phyloP scores from a whole-genome alignment of 1,140 invertebrate genomes.

The Daktulosphaira vitifoliae region DNA sequence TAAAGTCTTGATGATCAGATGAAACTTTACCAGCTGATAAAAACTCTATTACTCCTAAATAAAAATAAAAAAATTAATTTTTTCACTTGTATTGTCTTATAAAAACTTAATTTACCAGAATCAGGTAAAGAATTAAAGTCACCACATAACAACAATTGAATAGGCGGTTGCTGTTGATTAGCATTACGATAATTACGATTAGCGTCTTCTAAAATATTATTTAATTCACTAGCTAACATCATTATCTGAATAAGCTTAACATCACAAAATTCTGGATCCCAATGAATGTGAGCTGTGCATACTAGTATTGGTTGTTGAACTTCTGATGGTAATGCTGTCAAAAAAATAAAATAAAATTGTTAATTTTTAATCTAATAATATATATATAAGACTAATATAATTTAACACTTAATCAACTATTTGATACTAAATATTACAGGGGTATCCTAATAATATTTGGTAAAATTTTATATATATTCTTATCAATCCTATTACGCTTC shows the following conservation, averaged over 20 bases:
- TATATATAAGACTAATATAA: too few relatives aligned
- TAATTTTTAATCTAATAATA: too few relatives aligned
- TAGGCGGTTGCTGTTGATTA: conserved; percentile 55
- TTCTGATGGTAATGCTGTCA: conserved; percentile 33
- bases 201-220: conserved; percentile 72
- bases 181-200: conserved; percentile 46
- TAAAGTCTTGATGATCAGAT: conserved; percentile 90
- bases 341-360: neutral
- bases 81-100: neutral
- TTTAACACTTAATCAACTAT: too few relatives aligned
- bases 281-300: conserved; percentile 97
- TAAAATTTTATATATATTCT: too few relatives aligned
- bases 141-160: conserved; percentile 88
- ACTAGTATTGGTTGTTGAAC: conserved; percentile 81
- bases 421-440: too few relatives aligned
- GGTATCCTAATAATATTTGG: too few relatives aligned
- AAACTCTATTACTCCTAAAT: conserved; percentile 88
- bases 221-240: conserved; percentile 93
- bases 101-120: conserved; percentile 59
- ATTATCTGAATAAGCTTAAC: conserved; percentile 99
- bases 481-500: too few relatives aligned
- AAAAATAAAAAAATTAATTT: neutral
- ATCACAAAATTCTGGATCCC: conserved; percentile 99
- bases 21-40: conserved; percentile 79
- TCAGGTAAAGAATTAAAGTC: conserved; percentile 98